Base-by-base conservation (phyloP, 2,888 invertebrate genomes). In the Synanthedon andrenaeformis region DNA sequence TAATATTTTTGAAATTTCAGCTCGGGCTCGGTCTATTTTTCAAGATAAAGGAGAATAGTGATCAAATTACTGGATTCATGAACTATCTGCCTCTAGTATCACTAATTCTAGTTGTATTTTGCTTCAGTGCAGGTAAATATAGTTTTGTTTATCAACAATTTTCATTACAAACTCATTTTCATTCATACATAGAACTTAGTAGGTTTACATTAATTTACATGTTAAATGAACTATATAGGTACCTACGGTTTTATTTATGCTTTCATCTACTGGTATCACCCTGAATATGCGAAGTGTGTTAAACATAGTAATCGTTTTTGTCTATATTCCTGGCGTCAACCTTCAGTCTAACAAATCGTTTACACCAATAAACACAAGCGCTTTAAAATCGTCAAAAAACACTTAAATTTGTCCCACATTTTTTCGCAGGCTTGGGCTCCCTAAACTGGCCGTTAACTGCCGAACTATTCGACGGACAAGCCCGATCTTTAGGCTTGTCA, bases 41-140 rank as follows among this genome's bases (percentile, higher is more conserved):
- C 62, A 70, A 69, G 51, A 50, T 78, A 1, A 66, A 62, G 12
- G 65, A 66, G 51, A 42, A 54, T 8, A 59, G 55, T 0, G 57
- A 55, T 3, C 51, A 55, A 2, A 57, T 74, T 1, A 61, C 62
- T 1, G 82, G 79, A 0, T 63, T 74, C 49, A 55, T 79, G 56
- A 80, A 84, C 58, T 83, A 70, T 42, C 53, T 84, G 2, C 84
- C 84, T 0, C 60, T 83, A 0, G 59, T 73, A 12, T 84, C 82
- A 0, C 55, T 84, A 2, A 72, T 81, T 3, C 51, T 82, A 1
- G 70, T 78, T 0, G 76, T 79, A 8, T 79, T 61, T 57, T 74
- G 73, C 53, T 82, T 60, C n/a, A 79, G 76, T 60, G 75, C 74
- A 59, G 82, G 82, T 82, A 59, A 66, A 62, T 57, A 19, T 35